Base-by-base conservation (phyloP, 2,797 vertebrate species). In the Rhynchonycteris naso region DNA sequence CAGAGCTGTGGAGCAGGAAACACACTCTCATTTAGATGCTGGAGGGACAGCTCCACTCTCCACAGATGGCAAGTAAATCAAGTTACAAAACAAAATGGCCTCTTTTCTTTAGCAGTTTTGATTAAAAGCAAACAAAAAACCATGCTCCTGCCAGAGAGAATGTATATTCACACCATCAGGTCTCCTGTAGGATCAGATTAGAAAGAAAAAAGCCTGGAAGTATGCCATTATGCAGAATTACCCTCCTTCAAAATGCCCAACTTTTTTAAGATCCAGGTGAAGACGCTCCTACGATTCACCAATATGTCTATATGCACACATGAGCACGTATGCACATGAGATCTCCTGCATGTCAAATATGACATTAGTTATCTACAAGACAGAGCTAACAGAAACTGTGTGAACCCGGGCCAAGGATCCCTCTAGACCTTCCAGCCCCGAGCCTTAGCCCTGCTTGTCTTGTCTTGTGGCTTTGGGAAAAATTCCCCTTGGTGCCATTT, bases 1-100 rank as follows among this genome's bases (percentile, higher is more conserved):
- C 99, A 99, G 96, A 99, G 98, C 99, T 99, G 97, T 63, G 97
- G 98, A 97, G 91, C 54, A 38, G 98, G 38, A 96, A 97, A 96
- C 8, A 88, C 14, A 63, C 63, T 97, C 89, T 93, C 61, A 7
- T 96, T 97, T 84, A 97, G 76, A 96, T 65, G 83, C 21, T 52
- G 69, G 88, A 97, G 93, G 68, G 52, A 19, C 8, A 90, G 75
- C 52, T 94, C 81, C 4, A 80, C 69, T 80, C 82, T 72, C 68
- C 75, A 88, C 82, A 92, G 95, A 82, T 56, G 71, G 13, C n/a
- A 90, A 92, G 72, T 72, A 69, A 90, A 74, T 89, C 92, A 91
- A 75, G 95, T 84, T 74, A 96, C 13, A 94, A 94, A 97, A 96
- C 28, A 87, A 47, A 90, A 96, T n/a, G 61, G 26, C 22, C 47